Evolutionary conservation across 1,140 invertebrate genomes (phyloP), one percentile per base, ranked within the genome.

Genomic region (Globodera ellingtonae): DNA sequence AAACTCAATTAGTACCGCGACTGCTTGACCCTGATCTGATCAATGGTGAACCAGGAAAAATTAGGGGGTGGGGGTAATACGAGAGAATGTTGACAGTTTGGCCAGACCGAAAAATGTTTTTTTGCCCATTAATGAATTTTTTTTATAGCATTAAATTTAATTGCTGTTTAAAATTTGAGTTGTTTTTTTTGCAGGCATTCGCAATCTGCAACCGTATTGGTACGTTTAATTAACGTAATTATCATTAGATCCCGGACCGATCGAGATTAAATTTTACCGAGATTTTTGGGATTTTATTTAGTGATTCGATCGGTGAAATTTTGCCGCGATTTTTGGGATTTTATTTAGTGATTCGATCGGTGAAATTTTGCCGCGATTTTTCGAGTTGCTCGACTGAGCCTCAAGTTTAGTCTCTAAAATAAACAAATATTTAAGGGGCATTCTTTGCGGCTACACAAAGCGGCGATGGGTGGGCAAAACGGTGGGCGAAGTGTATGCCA

Each of bases 201-300:
- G 97, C 78, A 98, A 99, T 92, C 96, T 99, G 0, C 96, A 97
- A 90, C 97, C 97, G 0, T 99, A 99, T 91, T 96, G 75, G 75
- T 52, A 56, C 96, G 90, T 98, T 95, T 24, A 24, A 24, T 24
- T 24, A 24, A 24, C 24, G 24, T 24, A 24, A 24, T 24, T 24
- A 24, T 24, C 24, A 24, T 24, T 24, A 24, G 24, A 24, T 0
- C 24, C 24, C 1, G 24, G 24, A 24, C 24, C 24, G 24, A 24
- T 24, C 24, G 24, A 24, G 24, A 24, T 1, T 24, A 24, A 24
- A 24, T 24, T 24, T 24, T 24, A 24, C 24, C 24, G 24, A 24
- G 24, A 24, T 24, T 24, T 67, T 67, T 67, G 9, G 35, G 50
- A 52, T 4, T 15, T 59, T n/a, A n/a, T 59, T 18, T 9, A 13